Base-by-base conservation (phyloP, 2,797 vertebrate genomes). In the Florisuga fusca region DNA sequence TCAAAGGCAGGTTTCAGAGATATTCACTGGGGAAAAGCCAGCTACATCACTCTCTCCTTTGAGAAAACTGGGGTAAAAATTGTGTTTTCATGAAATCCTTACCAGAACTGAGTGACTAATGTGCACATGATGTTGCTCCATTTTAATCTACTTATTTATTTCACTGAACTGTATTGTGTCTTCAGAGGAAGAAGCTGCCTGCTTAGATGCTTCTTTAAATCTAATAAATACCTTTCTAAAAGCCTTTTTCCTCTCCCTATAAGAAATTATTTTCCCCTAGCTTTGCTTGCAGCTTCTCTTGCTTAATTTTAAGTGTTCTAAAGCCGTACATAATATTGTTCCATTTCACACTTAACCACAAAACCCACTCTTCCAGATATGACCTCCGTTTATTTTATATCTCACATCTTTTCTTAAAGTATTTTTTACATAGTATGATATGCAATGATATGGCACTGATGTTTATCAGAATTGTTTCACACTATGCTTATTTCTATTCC, bases 391-490 rank as follows among this genome's bases (percentile, higher is more conserved):
- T 96, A 71, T 96, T 94, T 96, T 96, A 84, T 93, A 88, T 63
- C 4, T 2, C 69, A 66, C 6, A n/a, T 88, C 73, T 93, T 91
- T 90, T 76, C 79, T 76, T 88, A 33, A 90, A 74, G 79, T 90
- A 86, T 96, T 96, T 97, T 96, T 94, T 90, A 90, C 53, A 22
- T 31, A 88, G 79, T 85, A 94, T 94, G 96, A 96, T 94, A 95
- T 76, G 91, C 63, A 96, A 93, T 96, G 95, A 93, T 91, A 95
- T 41, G 64, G 94, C 87, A 94, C 94, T 91, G 93, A 97, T 94
- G 91, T 96, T 97, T 94, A 93, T 94, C 93, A 94, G 95, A 96
- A 91, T 93, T 82, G 85, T 96, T 96, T 97, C 87, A 94, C 74
- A 54, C 85, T 74, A 82, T 76, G 46, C 69, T 77, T 90, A 67